Evolutionary conservation across 2,797 vertebrate genomes (phyloP).

Genomic region (Chrosomus eos): DNA sequence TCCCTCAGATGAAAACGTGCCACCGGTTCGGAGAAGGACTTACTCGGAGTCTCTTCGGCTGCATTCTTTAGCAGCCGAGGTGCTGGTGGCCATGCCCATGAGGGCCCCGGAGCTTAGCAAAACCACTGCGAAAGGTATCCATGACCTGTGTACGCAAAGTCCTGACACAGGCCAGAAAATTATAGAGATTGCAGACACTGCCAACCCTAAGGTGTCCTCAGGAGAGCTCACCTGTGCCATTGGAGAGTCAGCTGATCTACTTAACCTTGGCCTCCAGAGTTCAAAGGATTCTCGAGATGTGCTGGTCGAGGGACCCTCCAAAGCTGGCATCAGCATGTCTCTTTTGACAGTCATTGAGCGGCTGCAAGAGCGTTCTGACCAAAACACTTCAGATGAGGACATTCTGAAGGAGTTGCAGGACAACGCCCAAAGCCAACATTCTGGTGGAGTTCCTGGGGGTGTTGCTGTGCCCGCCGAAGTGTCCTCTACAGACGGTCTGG

Average conservation of each 20-base stretch:
- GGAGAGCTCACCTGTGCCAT: constrained; percentile 67
- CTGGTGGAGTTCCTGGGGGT: constrained; percentile 22
- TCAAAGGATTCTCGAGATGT: constrained; percentile 71
- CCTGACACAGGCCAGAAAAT: constrained; percentile 76
- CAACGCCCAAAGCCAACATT: constrained; percentile 87
- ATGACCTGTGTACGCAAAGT: constrained; percentile 64
- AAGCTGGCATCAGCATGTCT: constrained; percentile 95
- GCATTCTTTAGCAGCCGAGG: constrained; percentile 95
- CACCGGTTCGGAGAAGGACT: constrained; percentile 90
- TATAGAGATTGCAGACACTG: constrained; percentile 64
- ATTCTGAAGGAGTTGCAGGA: constrained; percentile 95
- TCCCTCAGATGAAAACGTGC: constrained; percentile 86
- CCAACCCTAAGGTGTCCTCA: constrained; percentile 70
- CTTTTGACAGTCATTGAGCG: constrained; percentile 96
- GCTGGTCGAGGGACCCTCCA: constrained; percentile 77
- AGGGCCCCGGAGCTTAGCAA: constrained; percentile 84
- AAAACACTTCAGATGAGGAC: constrained; percentile 94
- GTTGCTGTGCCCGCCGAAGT: constrained; percentile 59
- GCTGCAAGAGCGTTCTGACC: constrained; percentile 92
- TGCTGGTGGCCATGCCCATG: constrained; percentile 94
- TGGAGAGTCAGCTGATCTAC: constrained; percentile 71
- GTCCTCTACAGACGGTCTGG: constrained; percentile 72
- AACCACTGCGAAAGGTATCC: constrained; percentile 69
- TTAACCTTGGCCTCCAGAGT: constrained; percentile 74
- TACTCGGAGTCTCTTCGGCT: constrained; percentile 94